A percentile compares a stretch with the other conserved stretches of the same genome.
These are phyloP conservation scores for Philaenus spumarius DNA, from an alignment of 1,140 invertebrate species.

Conservation along the genomic window DNA sequence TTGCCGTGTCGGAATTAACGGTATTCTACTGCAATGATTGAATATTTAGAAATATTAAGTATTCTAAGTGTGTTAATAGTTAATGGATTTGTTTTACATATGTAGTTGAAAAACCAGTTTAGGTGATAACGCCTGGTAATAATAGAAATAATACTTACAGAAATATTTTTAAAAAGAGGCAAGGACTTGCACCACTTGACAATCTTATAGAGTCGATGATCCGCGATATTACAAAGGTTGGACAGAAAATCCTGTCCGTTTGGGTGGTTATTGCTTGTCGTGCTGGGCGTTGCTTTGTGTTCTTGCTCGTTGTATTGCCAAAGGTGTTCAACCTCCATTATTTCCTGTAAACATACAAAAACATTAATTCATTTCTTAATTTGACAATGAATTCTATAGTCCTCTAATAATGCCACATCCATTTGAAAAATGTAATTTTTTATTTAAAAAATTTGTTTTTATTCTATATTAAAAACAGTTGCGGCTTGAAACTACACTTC, in stretches of 20 bases:
- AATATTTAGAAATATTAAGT: no score
- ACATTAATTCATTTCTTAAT: no score
- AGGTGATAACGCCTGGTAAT: neutral
- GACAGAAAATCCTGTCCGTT: slow-evolving; percentile 69
- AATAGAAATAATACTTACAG: slow-evolving; percentile 59
- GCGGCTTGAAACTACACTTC: no score
- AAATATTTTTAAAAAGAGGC: slow-evolving; percentile 93
- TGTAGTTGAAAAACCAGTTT: neutral
- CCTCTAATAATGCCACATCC: no score
- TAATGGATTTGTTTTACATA: no score
- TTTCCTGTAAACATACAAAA: slow-evolving; percentile 56
- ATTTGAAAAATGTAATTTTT: no score
- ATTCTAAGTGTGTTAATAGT: no score
- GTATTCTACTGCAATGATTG: no score
- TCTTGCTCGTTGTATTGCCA: slow-evolving; percentile 72
- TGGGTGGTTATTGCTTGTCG: neutral
- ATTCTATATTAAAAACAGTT: no score
- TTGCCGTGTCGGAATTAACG: no score
- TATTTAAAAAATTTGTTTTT: no score
- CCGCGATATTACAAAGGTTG: slow-evolving; percentile 87
- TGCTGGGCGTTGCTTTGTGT: neutral
- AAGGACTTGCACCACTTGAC: slow-evolving; percentile 98
- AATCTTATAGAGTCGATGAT: slow-evolving; percentile 93
- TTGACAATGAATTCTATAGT: no score
- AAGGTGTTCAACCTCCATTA: slow-evolving; percentile 89